Evolutionary conservation across 2,113 vertebrate species (phyloP), one percentile per base, ranked within the genome.

Genomic region (Otis tarda): DNA sequence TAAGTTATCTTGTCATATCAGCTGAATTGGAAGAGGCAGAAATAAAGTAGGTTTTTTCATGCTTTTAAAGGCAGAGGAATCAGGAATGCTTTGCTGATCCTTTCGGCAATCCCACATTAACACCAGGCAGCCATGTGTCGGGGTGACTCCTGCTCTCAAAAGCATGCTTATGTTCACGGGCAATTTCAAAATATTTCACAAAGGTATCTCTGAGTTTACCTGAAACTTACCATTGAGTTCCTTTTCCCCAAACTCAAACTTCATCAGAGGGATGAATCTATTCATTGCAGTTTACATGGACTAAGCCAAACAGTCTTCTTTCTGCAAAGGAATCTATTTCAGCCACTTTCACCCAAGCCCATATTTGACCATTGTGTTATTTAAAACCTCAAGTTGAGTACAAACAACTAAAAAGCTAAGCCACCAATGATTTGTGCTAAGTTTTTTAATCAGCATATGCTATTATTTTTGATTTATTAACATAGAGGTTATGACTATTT

Each of bases 111-210:
- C 53, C 25, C 43, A 11, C 17, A 27, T 47, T 87, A 68, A 37
- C 64, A 74, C 6, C 67, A 86, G 59, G 16, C 49, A 93, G 30
- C 13, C 28, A 8, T 20, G 27, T n/a, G 4, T 24, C 23, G 60
- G 24, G 41, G 12, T 17, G 9, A 5, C 53, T 39, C 57, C 78
- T 49, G 14, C 22, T 89, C 71, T 53, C 59, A 23, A 60, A 84
- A 61, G 7, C 20, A 37, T 12, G 6, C 19, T 43, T 12, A 47
- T 1, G 0, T 7, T 37, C 3, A 52, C 31, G 3, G 21, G 31
- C 18, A 45, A 41, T 83, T 94, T 80, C 31, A 76, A 74, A 88
- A 68, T 41, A 68, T 64, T 82, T 86, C 50, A n/a, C 28, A 53
- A 10, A 45, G 11, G 2, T 86, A 8, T 50, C 25, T 55, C 78